Evolutionary conservation across 2,113 vertebrate species (phyloP).

Genomic region (Hyperopisus bebe): DNA sequence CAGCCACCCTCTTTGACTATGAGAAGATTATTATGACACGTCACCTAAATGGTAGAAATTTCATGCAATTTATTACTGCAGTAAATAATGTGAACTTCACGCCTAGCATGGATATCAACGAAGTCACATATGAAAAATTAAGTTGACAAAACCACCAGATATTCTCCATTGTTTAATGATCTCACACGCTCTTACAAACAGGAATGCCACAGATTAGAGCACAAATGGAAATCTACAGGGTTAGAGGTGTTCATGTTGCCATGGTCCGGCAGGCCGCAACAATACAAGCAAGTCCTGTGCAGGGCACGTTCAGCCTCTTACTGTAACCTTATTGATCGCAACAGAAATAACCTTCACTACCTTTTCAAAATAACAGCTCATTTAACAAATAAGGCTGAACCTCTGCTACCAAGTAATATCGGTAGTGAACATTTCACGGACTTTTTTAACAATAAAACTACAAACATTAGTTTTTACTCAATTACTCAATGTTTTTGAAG

Average conservation of each 20-base stretch:
- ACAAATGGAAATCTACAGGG: neutral
- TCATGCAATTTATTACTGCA: neutral
- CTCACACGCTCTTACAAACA: neutral
- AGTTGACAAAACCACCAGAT: neutral
- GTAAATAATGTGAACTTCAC: neutral
- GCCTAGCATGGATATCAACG: neutral
- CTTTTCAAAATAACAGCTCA: neutral
- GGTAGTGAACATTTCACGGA: neutral
- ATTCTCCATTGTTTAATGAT: neutral
- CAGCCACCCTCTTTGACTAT: neutral
- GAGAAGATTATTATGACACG: neutral
- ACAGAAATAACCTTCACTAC: neutral
- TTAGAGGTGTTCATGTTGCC: neutral
- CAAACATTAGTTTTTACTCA: neutral
- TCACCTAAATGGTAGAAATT: neutral
- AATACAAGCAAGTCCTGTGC: neutral
- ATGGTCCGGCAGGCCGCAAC: neutral
- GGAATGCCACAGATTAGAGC: neutral
- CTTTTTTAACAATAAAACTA: neutral
- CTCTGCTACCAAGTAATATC: neutral
- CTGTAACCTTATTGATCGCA: neutral
- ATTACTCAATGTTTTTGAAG: neutral
- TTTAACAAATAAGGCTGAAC: neutral
- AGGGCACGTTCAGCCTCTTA: neutral
- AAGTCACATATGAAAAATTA: neutral